Evolutionary conservation across 1,140 invertebrate species (phyloP).

Genomic region (Steinernema feltiae): DNA sequence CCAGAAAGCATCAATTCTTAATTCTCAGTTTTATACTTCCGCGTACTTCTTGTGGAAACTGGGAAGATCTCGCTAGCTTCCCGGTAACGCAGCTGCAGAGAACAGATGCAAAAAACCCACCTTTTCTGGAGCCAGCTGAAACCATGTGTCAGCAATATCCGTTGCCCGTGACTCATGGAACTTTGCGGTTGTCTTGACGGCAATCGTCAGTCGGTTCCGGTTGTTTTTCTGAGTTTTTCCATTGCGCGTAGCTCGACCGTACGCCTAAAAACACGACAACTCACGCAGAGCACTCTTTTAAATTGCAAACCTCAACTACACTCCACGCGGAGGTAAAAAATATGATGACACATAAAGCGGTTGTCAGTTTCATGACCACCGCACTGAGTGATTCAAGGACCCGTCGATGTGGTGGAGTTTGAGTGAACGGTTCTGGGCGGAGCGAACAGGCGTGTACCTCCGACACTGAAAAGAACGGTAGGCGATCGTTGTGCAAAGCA

Average conservation of each 20-base stretch:
- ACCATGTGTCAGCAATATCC: conserved; percentile 24
- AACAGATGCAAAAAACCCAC: conserved; percentile 8
- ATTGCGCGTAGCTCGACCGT: background rate
- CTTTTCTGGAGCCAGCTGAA: conserved; percentile 24
- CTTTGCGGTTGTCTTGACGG: conserved; percentile 20
- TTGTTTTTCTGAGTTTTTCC: background rate
- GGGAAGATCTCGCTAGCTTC: too few relatives aligned
- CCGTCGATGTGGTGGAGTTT: background rate
- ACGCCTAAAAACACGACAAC: background rate
- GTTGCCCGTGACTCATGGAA: conserved; percentile 18
- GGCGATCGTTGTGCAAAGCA: too few relatives aligned
- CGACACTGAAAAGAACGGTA: background rate
- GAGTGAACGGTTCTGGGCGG: background rate
- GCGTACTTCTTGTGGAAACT: too few relatives aligned
- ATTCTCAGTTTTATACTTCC: too few relatives aligned
- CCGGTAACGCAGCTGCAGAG: too few relatives aligned
- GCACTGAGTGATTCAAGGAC: background rate
- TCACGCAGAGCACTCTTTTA: background rate
- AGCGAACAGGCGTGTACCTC: background rate
- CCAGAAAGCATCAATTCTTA: too few relatives aligned
- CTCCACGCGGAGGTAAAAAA: background rate
- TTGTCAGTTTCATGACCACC: background rate
- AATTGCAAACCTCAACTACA: background rate
- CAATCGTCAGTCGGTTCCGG: conserved; percentile 6
- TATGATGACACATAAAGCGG: background rate